Base-by-base conservation (phyloP, 1,140 invertebrate species). In the Drosophila eugracilis region DNA sequence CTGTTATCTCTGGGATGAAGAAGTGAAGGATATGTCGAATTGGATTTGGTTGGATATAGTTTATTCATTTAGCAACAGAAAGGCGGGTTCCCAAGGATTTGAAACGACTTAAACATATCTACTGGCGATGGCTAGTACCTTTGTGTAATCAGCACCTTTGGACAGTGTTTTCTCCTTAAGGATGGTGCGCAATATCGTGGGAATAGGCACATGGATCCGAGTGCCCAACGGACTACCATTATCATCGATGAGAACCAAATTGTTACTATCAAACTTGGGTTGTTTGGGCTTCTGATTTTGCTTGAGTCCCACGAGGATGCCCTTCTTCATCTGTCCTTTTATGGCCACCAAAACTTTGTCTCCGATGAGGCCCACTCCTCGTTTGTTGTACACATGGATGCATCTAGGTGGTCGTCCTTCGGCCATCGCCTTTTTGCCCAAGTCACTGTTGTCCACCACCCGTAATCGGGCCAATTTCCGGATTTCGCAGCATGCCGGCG, bases 291-390 rank as follows among this genome's bases (percentile, higher is more conserved):
- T 94, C 89, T 99, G 97, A 54, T 94, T 94, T 89, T 97, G 95
- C 90, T 97, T 98, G 1, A 97, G 92, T 1, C 99, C 99, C 19
- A 99, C 98, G 44, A 99, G 93, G 63, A 98, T 97, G 2, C 95
- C 99, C 92, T 98, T 98, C 90, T 98, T 98, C 94, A 98, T 99
- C 91, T 99, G 96, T 22, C 98, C 98, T 92, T 97, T 97, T 72
- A 99, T 97, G 3, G 99, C 97, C n/a, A 99, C 95, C 75, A 99
- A 89, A 7, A 99, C 95, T 94, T 94, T 96, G 88, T 98, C 97
- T 30, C 97, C 97, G 93, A 93, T 93, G 3, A 77, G 90, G 4
- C 93, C 93, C 9, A 94, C 91, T 49, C 92, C 92, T 79, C 77
- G 92, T 93, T 97, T 97, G 83, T 97, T 98, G 79, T 98, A 98